phyloP scores from a whole-genome alignment of 2,113 vertebrate species.

The Dryoscopus gambensis region DNA sequence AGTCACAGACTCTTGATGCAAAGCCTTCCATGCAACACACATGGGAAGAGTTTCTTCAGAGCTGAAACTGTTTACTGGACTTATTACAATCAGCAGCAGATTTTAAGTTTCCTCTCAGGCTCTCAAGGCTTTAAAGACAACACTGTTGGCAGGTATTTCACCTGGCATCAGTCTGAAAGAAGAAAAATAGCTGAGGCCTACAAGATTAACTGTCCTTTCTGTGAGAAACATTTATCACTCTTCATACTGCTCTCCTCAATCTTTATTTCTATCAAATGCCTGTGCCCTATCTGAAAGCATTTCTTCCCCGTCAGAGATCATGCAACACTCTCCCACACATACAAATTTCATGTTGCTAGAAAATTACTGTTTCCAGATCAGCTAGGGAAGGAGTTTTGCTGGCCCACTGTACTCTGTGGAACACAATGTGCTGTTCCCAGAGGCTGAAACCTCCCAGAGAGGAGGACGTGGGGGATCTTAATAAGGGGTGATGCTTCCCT shows the following conservation, averaged over 20 bases:
- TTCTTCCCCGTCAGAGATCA: neutral
- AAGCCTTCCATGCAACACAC: neutral
- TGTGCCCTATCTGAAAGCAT: neutral
- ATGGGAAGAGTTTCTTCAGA: neutral
- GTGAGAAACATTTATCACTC: neutral
- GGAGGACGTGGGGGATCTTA: fast-evolving
- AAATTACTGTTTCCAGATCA: neutral
- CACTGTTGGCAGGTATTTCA: neutral
- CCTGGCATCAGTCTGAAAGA: neutral
- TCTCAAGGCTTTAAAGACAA: neutral
- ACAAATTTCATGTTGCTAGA: neutral
- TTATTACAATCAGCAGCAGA: neutral
- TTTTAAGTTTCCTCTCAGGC: neutral
- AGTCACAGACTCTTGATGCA: neutral
- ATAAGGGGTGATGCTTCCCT: neutral
- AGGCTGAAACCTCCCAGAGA: neutral
- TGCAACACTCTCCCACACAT: neutral
- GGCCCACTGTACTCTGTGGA: neutral
- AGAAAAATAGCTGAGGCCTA: neutral
- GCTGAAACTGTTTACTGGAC: neutral
- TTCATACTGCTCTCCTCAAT: neutral
- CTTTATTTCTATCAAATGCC: neutral
- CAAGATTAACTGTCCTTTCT: neutral
- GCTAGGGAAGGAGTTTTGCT: neutral
- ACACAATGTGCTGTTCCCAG: neutral